Percentiles rank a stretch among this genome's conserved stretches.
Conservation (phyloP, 2,797 vertebrate genomes). For the Phrynocephalus forsythii region DNA sequence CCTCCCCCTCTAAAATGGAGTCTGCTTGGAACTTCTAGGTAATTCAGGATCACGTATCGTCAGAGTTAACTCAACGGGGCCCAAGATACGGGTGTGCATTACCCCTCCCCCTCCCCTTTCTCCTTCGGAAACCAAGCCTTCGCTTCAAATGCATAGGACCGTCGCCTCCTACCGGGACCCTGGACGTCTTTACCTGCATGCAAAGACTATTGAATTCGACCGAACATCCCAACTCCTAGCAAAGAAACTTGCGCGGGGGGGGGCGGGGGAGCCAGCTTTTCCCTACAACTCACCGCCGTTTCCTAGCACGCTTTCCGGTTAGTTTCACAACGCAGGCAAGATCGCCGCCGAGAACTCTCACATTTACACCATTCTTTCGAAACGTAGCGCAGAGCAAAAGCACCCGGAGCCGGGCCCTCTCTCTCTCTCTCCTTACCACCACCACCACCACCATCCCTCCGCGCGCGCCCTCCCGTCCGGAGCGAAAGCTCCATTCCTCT, state of each 20-base stretch:
- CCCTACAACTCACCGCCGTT: too few species aligned
- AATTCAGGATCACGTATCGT: not conserved
- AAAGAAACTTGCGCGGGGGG: too few species aligned
- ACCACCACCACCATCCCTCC: not conserved
- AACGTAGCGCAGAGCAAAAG: conserved; percentile 1
- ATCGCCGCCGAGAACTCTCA: not conserved
- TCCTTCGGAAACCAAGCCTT: not conserved
- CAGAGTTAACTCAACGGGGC: not conserved
- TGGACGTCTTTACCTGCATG: not conserved
- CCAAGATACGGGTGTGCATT: not conserved
- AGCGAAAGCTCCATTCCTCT: not conserved
- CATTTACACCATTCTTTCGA: not conserved
- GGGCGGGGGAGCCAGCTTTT: not conserved
- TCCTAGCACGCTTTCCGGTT: not conserved
- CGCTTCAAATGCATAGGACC: too few species aligned
- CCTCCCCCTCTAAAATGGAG: not conserved
- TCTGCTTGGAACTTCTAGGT: not conserved
- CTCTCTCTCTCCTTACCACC: not conserved
- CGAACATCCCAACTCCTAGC: not conserved
- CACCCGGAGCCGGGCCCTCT: not conserved
- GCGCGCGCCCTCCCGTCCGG: not conserved
- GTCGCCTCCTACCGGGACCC: not conserved
- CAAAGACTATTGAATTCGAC: not conserved
- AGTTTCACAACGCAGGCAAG: not conserved
- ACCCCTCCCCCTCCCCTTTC: not conserved